A percentile compares a stretch with the other conserved stretches of the same genome.
Evolutionary conservation across 2,113 vertebrate species (phyloP).

Genomic region (Spilogale gracilis): DNA sequence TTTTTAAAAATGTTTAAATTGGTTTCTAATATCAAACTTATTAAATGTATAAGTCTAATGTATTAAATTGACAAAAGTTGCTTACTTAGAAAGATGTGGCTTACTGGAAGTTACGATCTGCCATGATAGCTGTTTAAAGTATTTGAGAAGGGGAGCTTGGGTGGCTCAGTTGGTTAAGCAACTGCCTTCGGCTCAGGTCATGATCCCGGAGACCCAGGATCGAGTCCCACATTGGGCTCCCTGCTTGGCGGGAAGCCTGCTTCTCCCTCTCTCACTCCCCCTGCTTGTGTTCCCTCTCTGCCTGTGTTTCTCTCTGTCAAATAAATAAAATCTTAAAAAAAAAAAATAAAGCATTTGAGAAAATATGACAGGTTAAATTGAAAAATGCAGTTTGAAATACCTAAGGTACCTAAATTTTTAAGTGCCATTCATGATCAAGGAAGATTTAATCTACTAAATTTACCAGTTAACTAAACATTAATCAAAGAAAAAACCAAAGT

Average conservation of each 20-base stretch:
- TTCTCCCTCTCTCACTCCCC: too few species aligned
- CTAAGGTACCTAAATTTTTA: neutral
- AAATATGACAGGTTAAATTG: neutral
- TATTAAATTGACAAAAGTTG: neutral
- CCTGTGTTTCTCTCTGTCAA: too few species aligned
- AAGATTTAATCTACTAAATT: neutral
- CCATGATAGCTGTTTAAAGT: neutral
- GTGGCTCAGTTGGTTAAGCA: too few species aligned
- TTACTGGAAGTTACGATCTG: neutral
- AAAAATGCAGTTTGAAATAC: neutral
- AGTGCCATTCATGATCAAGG: neutral
- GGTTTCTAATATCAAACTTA: neutral
- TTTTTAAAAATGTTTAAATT: neutral
- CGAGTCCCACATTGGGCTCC: too few species aligned
- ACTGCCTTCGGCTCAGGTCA: too few species aligned
- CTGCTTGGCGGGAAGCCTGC: too few species aligned
- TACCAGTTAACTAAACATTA: neutral
- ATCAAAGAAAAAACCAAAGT: neutral
- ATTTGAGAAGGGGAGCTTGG: neutral
- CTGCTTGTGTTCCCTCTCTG: too few species aligned
- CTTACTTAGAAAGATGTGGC: neutral
- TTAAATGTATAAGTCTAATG: neutral
- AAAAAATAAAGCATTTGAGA: neutral
- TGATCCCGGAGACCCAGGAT: too few species aligned
- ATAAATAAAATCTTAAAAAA: too few species aligned